Conservation (phyloP, 2,113 vertebrate species). For the Apteryx owenii region DNA sequence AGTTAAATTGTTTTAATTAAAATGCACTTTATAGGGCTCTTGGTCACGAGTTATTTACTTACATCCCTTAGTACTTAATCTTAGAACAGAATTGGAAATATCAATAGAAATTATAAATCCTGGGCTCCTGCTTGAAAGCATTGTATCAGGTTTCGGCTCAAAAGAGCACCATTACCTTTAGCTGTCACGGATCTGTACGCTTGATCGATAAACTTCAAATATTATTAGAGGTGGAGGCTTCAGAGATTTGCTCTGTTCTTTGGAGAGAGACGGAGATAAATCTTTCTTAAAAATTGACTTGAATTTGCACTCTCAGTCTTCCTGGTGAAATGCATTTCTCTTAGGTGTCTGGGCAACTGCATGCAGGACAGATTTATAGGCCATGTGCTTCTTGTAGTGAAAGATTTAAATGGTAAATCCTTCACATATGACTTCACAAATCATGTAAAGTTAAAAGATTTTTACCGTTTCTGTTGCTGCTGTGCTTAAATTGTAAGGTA, state of each 20-base stretch:
- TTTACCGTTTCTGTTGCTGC: conserved; percentile 90
- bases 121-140: conserved; percentile 81
- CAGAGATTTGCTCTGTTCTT: conserved; percentile 87
- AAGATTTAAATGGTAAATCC: conserved; percentile 94
- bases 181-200: conserved; percentile 88
- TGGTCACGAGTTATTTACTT: conserved; percentile 67
- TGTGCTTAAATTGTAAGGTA: conserved; percentile 87
- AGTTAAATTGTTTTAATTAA: conserved; percentile 77
- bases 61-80: conserved; percentile 78
- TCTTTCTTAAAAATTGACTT: conserved; percentile 90
- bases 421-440: conserved; percentile 94
- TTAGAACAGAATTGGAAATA: conserved; percentile 85
- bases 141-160: conserved; percentile 82
- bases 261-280: conserved; percentile 86
- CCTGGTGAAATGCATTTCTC: conserved; percentile 85
- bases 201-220: conserved; percentile 95
- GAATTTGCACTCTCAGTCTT: conserved; percentile 84
- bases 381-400: conserved; percentile 87
- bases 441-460: conserved; percentile 90
- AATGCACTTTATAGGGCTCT: conserved; percentile 31
- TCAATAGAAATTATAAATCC: conserved; percentile 86
- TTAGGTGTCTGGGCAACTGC: conserved; percentile 75
- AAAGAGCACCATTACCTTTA: conserved; percentile 87
- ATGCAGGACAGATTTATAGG: conserved; percentile 86
- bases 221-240: conserved; percentile 90